These are phyloP conservation scores for Psammodynastes pulverulentus DNA, from an alignment of 2,113 vertebrate genomes.

Conservation along the genomic window DNA sequence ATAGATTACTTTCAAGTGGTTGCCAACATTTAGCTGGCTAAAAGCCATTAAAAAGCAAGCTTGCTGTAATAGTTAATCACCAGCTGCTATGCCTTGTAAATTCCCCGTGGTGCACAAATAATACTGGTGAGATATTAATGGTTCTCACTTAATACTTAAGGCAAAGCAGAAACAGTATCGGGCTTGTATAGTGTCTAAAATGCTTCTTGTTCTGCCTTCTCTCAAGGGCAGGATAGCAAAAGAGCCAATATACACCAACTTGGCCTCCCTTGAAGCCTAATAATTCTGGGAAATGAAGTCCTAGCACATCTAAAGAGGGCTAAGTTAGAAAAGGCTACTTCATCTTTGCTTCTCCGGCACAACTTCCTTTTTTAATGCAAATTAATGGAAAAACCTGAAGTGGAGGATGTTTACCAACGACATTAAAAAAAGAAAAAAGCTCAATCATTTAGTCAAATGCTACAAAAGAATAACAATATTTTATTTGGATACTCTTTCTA, in stretches of 20 bases:
- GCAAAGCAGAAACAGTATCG: not conserved
- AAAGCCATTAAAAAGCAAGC: not conserved
- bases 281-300: not conserved
- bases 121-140: not conserved
- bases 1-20: not conserved
- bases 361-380: not conserved
- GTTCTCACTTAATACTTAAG: not conserved
- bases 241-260: not conserved
- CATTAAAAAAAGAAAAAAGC: not conserved
- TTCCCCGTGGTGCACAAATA: accelerated
- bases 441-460: accelerated
- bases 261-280: not conserved
- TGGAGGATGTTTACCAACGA: accelerated
- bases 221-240: not conserved
- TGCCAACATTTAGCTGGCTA: slow-evolving; percentile 20
- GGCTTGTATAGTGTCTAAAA: not conserved
- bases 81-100: not conserved
- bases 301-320: not conserved
- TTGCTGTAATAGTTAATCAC: not conserved
- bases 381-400: not conserved
- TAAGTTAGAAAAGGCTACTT: not conserved
- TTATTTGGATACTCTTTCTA: not conserved
- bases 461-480: not conserved
- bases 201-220: not conserved
- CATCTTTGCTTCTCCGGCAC: not conserved